Conservation (phyloP, 2,113 vertebrate species). For the Falcunculus frontatus region DNA sequence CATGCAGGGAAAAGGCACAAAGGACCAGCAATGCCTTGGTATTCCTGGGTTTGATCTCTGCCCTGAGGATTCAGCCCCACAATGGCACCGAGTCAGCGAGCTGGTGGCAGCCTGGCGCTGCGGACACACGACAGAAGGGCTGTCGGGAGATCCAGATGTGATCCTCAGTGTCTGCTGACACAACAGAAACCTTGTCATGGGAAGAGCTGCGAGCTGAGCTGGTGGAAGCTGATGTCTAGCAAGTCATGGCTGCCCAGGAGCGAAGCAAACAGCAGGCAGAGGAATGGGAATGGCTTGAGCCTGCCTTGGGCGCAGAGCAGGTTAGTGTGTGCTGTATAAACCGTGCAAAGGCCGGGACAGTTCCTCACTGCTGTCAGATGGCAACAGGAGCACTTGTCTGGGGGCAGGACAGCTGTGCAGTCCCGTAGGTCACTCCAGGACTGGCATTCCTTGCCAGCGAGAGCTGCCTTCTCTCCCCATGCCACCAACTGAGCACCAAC, state of each 20-base stretch:
- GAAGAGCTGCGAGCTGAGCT: neutral
- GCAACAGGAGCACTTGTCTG: neutral
- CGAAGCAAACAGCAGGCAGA: neutral
- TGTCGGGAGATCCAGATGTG: fast-evolving
- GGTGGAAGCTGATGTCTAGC: neutral
- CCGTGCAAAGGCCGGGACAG: neutral
- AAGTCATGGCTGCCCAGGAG: neutral
- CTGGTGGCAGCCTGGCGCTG: neutral
- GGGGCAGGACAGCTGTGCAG: neutral
- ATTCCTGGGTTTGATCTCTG: constrained; percentile 42
- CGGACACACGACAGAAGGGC: neutral
- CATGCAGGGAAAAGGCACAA: constrained; percentile 32
- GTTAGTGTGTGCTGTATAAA: neutral
- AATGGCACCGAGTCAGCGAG: fast-evolving
- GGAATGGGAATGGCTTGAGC: neutral
- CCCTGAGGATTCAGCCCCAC: constrained; percentile 42
- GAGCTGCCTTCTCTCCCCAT: neutral
- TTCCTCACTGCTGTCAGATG: neutral
- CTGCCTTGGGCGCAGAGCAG: neutral
- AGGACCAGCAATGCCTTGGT: neutral
- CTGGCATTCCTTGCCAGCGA: neutral
- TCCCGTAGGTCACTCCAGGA: neutral
- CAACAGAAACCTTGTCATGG: neutral
- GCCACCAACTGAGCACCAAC: neutral
- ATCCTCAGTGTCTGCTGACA: neutral